These are phyloP conservation scores for Geococcyx californianus DNA, from an alignment of 2,113 vertebrate genomes.

Conservation along the genomic window DNA sequence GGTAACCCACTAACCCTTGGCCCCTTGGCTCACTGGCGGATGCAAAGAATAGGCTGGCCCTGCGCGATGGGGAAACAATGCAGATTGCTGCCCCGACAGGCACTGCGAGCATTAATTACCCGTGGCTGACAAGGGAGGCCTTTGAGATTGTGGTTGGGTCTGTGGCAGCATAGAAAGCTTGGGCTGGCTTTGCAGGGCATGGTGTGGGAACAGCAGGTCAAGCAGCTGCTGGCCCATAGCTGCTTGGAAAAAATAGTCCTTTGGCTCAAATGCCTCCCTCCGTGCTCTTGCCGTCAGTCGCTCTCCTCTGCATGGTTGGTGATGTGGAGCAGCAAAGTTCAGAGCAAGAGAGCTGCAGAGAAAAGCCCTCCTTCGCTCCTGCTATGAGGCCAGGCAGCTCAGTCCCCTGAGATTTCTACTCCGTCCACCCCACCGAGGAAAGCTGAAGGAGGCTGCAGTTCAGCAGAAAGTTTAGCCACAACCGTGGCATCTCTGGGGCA, in stretches of 20 bases:
- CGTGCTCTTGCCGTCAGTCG: neutral
- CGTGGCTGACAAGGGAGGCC: neutral
- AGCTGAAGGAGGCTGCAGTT: neutral
- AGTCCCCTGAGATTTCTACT: neutral
- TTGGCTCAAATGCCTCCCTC: neutral
- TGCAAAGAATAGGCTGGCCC: neutral
- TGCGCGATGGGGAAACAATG: neutral
- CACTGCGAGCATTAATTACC: neutral
- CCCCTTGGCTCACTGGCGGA: neutral
- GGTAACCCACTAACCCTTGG: constrained; percentile 9
- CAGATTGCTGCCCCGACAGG: neutral
- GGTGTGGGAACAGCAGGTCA: rapidly evolving
- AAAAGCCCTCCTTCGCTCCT: neutral
- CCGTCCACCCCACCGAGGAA: neutral
- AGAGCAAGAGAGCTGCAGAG: neutral
- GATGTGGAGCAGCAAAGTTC: neutral
- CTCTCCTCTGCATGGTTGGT: rapidly evolving
- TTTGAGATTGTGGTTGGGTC: neutral
- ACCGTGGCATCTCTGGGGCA: neutral
- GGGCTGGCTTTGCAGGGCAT: neutral
- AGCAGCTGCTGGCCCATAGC: neutral
- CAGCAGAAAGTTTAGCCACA: rapidly evolving
- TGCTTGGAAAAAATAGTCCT: neutral
- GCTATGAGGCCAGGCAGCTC: neutral
- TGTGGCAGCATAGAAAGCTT: neutral